Conservation (phyloP, 2,113 vertebrate genomes). For the Lynx canadensis region DNA sequence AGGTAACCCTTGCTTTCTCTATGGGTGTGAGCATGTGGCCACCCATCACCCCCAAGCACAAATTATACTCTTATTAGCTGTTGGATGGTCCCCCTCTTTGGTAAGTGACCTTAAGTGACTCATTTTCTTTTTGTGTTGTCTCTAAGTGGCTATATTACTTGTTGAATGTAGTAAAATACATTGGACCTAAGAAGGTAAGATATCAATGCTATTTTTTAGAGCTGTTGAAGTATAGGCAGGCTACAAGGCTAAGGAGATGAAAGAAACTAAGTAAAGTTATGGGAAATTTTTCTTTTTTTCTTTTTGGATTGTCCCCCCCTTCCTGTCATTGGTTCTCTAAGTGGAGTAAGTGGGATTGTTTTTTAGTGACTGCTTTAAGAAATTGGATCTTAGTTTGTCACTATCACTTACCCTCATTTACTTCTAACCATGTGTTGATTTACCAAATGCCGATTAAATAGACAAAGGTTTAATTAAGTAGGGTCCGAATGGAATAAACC, state of each 20-base stretch:
- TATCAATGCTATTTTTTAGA: constrained; percentile 38
- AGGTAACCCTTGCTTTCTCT: neutral
- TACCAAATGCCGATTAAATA: neutral
- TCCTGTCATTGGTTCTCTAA: neutral
- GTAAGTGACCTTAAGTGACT: constrained; percentile 58
- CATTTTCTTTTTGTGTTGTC: constrained; percentile 53
- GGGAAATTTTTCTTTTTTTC: neutral
- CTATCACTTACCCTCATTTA: neutral
- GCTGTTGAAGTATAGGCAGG: neutral
- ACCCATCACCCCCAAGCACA: neutral
- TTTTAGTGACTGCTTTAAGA: neutral
- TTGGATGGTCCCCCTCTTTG: constrained; percentile 14
- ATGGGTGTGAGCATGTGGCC: neutral
- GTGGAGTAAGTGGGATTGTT: neutral
- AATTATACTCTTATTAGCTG: neutral
- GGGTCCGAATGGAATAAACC: neutral
- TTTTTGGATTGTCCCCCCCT: neutral
- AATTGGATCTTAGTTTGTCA: neutral
- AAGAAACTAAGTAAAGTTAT: neutral
- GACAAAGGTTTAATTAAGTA: neutral
- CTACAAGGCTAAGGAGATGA: constrained; percentile 1
- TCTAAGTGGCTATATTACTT: neutral
- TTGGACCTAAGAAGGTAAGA: neutral
- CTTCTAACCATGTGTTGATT: neutral
- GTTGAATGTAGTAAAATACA: constrained; percentile 13